Evolutionary conservation across 2,113 vertebrate genomes (phyloP), one percentile per base, ranked within the genome.

Genomic region (Myrmophylax atrothorax): DNA sequence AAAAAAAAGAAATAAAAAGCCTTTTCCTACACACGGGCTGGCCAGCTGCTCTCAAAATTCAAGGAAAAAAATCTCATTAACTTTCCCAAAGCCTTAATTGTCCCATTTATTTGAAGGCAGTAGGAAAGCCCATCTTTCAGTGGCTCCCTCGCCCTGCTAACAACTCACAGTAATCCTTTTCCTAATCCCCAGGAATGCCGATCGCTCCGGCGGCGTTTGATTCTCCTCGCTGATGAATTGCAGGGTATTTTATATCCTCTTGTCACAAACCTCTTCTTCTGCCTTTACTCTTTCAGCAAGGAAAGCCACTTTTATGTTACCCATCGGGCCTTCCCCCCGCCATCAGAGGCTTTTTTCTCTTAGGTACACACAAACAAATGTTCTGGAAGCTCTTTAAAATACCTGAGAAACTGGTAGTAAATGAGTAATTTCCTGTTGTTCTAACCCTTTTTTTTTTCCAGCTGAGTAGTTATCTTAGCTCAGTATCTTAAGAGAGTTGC

Each of bases 61-160:
- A 92, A 84, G 90, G 3, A 6, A 37, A 42, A 93, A 93, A 59
- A 58, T 70, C 96, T 96, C 95, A 97, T 97, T 97, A 97, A 94
- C 90, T 96, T 97, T 86, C 97, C 97, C 97, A 93, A 96, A 97
- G 94, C 94, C 87, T 97, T 98, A 97, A 98, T 98, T 97, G 97
- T 95, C 84, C 96, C 88, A 96, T 96, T 96, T 97, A 96, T 98
- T 98, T 97, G 94, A 94, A 94, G 89, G 96, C 96, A 97, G 95
- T 86, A 96, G 96, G 96, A 97, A 98, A 97, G 94, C 86, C 97
- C 87, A 97, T 96, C 97, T 97, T 98, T 98, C 97, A 98, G 97
- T 97, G 94, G 91, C 94, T 98, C 93, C 93, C 86, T 87, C 68
- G 29, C 88, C 92, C 93, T 95, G 95, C 96, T 97, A 95, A 96